Evolutionary conservation across 2,888 invertebrate genomes (phyloP), one percentile per base, ranked within the genome.

Genomic region (Pycnomerus fuliginosus): DNA sequence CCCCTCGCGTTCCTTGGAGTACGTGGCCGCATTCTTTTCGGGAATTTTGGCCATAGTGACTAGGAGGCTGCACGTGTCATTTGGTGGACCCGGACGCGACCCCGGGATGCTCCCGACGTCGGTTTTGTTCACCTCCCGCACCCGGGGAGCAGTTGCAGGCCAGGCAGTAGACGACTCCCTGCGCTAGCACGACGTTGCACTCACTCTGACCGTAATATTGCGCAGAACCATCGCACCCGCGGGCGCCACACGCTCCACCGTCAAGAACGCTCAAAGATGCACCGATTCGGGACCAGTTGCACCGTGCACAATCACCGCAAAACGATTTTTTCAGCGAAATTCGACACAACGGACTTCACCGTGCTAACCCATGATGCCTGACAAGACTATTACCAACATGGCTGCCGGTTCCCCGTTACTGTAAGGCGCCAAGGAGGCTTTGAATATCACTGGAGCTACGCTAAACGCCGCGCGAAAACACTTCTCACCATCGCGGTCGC

Each of bases 1-100:
- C 58, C 79, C 80, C 62, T 86, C 86, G 67, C 83, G 84, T 75
- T 90, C 89, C 70, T 82, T 82, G 67, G 82, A 75, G 77, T 88
- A 89, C 65, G 82, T 80, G 72, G 82, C 82, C 60, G 86, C 79
- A 73, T 83, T 83, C 77, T 82, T 83, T 73, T 79, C 79, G 64
- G 80, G 76, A 71, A 77, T 73, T 69, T 77, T 76, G 72, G 82
- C 80, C 82, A 82, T 82, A 67, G 73, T 74, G 46, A 43, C 35
- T 12, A 20, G n/a, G n/a, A n/a, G n/a, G 32, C 64, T 56, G 67
- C 71, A 70, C 71, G 71, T 70, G 71, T 71, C 67, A 68, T 66
- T 64, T 59, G 56, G 60, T 58, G 64, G 58, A 64, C 67, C 62
- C 65, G 62, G 61, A 62, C 61, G 61, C 53, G 58, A 55, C 61